Base-by-base conservation (phyloP, 2,888 invertebrate species). In the Priapulus caudatus region DNA sequence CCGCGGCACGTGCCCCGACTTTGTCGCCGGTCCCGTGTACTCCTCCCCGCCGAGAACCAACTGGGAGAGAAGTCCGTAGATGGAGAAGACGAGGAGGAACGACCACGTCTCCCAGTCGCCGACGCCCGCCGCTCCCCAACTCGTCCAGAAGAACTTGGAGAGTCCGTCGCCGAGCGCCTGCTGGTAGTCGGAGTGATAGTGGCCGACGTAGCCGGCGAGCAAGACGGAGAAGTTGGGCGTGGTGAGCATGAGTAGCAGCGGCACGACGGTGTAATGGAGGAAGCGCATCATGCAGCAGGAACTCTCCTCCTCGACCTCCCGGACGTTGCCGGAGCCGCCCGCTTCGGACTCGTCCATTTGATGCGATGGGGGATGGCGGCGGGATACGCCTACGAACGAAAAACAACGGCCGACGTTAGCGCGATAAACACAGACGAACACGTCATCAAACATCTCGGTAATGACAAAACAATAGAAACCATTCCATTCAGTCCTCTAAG, bases 1-100 rank as follows among this genome's bases (percentile, higher is more conserved):
- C 2, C 62, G 59, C 0, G 77, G 77, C 4, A 65, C 62, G 56
- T 72, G 69, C 16, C 75, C 77, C 53, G 71, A 74, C 4, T 67
- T 65, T 0, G 77, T 76, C 2, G 69, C 61, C 0, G 77, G 77
- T 2, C 77, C 77, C 23, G 63, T 52, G 43, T 69, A 71, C 10
- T 60, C 64, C 44, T 69, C 67, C n/a, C 72, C 72, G 2, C 70
- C 72, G 3, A 72, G 54, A 1, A 75, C 54, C 52, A 65, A 65
- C 61, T 75, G 67, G 63, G 72, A 70, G 15, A 72, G 20, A n/a
- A 72, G 59, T 1, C 72, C 71, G 70, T 74, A 77, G 1, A 65
- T 19, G 20, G 63, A 47, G 49, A 68, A 57, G 3, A 56, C 54
- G 1, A 49, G 56, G 15, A 70, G 63, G 18, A 62, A 57, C 43